These are phyloP conservation scores for Cydia splendana DNA, from an alignment of 1,140 invertebrate genomes.

Conservation along the genomic window DNA sequence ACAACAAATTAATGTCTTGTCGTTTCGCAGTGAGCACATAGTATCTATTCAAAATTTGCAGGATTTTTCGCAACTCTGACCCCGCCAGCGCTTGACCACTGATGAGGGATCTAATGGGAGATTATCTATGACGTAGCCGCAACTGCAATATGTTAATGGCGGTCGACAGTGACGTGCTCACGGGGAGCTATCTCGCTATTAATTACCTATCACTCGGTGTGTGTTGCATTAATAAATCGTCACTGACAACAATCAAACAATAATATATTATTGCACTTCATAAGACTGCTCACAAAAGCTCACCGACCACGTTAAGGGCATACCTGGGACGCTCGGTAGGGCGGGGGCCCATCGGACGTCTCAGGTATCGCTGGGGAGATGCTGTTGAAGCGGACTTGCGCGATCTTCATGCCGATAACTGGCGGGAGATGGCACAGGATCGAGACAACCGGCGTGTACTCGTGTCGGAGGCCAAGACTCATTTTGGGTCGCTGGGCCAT, in stretches of 20 bases:
- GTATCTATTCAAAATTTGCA: background rate
- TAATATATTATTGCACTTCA: background rate
- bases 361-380: too few relatives aligned
- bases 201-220: constrained; percentile 14
- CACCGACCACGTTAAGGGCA: too few relatives aligned
- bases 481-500: too few relatives aligned
- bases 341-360: too few relatives aligned
- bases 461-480: too few relatives aligned
- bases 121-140: constrained; percentile 6
- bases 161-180: constrained; percentile 6
- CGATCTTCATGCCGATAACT: too few relatives aligned
- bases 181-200: constrained; percentile 11
- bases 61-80: background rate
- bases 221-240: background rate
- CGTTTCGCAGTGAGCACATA: background rate
- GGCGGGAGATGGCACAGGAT: too few relatives aligned
- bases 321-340: too few relatives aligned
- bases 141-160: constrained; percentile 19
- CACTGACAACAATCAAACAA: background rate
- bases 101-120: background rate
- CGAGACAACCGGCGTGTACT: too few relatives aligned
- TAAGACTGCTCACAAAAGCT: too few relatives aligned
- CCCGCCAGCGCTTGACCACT: background rate
- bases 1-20: too few relatives aligned
- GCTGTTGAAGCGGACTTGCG: too few relatives aligned